Evolutionary conservation across 2,888 invertebrate genomes (phyloP), one percentile per base, ranked within the genome.

Genomic region (Artemia sinica): DNA sequence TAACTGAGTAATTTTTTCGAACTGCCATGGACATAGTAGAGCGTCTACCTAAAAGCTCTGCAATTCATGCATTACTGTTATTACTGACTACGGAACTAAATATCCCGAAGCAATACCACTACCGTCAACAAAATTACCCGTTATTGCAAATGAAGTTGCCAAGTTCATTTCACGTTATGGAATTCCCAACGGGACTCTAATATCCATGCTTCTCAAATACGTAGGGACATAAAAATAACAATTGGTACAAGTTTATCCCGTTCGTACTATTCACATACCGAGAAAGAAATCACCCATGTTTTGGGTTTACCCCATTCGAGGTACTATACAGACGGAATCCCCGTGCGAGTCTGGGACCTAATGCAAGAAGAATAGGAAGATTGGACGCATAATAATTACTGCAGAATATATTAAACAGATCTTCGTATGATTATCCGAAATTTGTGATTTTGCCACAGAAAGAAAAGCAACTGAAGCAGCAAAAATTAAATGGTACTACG

Each of bases 341-440:
- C 9, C 58, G 58, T 18, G 58, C 18, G 58, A 14, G 58, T 58
- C 58, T 9, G 8, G 58, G 58, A 58, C 11, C 58, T 58, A 58
- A 8, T 58, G 58, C 8, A 8, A 10, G 58, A 58, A 58, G 58
- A 58, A 58, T 18, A 14, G 58, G 58, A 58, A 58, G 58, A 58
- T 18, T 1, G 1, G 18, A 18, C 18, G 18, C 58, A 8, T 18
- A 58, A 58, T 58, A 58, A 58, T 58, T 65, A 65, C 69, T 69
- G 12, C 48, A 66, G 67, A 71, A 71, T 49, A 71, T 49, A 69
- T 71, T 69, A 58, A 69, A 69, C 67, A 71, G 66, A 65, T 71
- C 66, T 50, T 66, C 67, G 48, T 68, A 63, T 18, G 65, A 66
- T 52, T 67, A 68, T 65, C 67, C 50, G 51, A 71, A 71, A 49